Conservation (phyloP, 1,140 invertebrate species). For the Eriocheir sinensis region DNA sequence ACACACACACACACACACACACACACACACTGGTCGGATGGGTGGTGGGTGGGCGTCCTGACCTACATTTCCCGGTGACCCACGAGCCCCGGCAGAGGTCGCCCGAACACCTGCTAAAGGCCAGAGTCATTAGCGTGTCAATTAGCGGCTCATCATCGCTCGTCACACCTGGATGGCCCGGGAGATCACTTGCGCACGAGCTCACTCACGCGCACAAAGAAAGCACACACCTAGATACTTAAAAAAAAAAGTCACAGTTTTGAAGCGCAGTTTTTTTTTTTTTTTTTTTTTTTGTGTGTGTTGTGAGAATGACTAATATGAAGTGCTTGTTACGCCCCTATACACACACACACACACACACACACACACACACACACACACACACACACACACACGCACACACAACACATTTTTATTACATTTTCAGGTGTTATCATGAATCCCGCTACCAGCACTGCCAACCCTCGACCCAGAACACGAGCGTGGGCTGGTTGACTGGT, state of each 20-base stretch:
- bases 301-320: too few species aligned
- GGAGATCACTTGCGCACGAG: background rate
- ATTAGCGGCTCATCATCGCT: background rate
- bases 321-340: too few species aligned
- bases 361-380: background rate
- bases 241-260: too few species aligned
- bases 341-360: background rate
- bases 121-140: background rate
- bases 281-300: too few species aligned
- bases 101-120: too few species aligned
- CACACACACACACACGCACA: background rate
- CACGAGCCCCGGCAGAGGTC: too few species aligned
- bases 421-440: too few species aligned
- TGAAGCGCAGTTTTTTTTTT: too few species aligned
- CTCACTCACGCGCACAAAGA: background rate
- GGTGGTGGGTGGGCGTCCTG: background rate
- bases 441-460: too few species aligned
- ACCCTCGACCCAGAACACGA: too few species aligned
- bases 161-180: background rate
- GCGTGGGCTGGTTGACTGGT: too few species aligned
- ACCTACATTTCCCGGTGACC: background rate
- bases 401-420: too few species aligned
- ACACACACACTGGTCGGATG: background rate
- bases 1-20: background rate
- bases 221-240: background rate